Conservation (phyloP, 2,797 vertebrate species). For the Schizothorax lantsangensis region DNA sequence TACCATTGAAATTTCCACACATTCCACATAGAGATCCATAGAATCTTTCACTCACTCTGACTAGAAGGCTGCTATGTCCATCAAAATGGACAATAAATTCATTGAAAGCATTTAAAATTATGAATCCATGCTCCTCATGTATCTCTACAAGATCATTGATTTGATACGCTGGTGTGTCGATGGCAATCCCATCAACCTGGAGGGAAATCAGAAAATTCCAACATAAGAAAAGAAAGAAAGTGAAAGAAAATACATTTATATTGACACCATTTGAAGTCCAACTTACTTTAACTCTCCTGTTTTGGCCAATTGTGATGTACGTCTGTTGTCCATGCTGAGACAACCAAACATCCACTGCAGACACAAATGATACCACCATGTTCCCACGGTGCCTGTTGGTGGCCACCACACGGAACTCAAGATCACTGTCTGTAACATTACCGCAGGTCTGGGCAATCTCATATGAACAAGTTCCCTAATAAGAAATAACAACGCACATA, state of each 20-base stretch:
- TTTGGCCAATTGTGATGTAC: conserved; percentile 66
- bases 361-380: conserved; percentile 72
- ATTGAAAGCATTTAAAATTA: conserved; percentile 55
- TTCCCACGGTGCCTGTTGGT: conserved; percentile 72
- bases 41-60: conserved; percentile 59
- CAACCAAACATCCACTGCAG: conserved; percentile 71
- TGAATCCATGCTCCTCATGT: conserved; percentile 52
- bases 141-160: conserved; percentile 57
- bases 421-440: conserved; percentile 28
- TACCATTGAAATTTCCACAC: conserved; percentile 69
- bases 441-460: conserved; percentile 69
- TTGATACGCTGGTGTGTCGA: conserved; percentile 54
- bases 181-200: conserved; percentile 65
- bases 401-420: conserved; percentile 66
- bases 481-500: neutral
- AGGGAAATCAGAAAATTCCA: neutral
- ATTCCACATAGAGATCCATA: conserved; percentile 61
- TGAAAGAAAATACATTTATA: neutral
- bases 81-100: conserved; percentile 61
- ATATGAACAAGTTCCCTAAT: conserved; percentile 80
- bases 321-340: conserved; percentile 30
- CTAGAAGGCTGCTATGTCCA: conserved; percentile 54
- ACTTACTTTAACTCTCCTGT: conserved; percentile 66
- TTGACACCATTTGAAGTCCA: neutral
- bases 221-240: neutral